These are phyloP conservation scores for Caenorhabditis macrosperma DNA, from an alignment of 2,888 invertebrate species.

Conservation along the genomic window DNA sequence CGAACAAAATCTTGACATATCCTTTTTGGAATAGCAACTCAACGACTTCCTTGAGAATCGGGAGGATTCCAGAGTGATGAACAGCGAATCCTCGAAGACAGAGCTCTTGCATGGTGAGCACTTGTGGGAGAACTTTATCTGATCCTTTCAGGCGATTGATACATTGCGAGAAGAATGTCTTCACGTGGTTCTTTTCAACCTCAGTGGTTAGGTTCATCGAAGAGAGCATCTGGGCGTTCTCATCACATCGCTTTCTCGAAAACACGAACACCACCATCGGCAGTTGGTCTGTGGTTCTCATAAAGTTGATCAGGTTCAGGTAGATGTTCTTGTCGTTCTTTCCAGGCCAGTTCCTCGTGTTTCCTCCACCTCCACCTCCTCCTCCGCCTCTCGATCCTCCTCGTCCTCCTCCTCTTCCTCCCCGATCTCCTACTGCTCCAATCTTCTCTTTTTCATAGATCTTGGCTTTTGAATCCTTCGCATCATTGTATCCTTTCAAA, in stretches of 20 bases:
- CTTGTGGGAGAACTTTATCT: conserved; percentile 92
- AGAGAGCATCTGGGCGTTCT: conserved; percentile 84
- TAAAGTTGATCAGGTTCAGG: conserved; percentile 89
- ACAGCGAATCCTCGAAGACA: conserved; percentile 90
- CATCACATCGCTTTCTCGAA: conserved; percentile 88
- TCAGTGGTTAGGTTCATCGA: conserved; percentile 88
- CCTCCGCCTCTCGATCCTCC: conserved; percentile 23
- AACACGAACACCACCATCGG: conserved; percentile 96
- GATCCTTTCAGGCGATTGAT: conserved; percentile 89
- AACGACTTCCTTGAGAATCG: conserved; percentile 98
- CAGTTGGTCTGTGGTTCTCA: conserved; percentile 88
- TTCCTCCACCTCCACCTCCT: conserved; percentile 20
- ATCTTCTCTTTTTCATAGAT: conserved; percentile 27
- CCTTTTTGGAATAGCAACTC: conserved; percentile 96
- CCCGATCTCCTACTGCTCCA: conserved; percentile 4
- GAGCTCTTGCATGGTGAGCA: conserved; percentile 85
- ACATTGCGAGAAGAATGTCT: conserved; percentile 90
- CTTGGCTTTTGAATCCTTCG: conserved; percentile 63
- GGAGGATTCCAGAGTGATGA: conserved; percentile 97
- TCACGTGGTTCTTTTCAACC: conserved; percentile 88
- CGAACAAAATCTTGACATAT: conserved; percentile 93
- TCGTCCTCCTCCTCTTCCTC: conserved; percentile 37
- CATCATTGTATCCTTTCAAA: conserved; percentile 58
- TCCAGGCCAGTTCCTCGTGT: conserved; percentile 78
- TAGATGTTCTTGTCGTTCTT: conserved; percentile 87